Base-by-base conservation (phyloP, 2,888 invertebrate species). In the Eulithis testata region DNA sequence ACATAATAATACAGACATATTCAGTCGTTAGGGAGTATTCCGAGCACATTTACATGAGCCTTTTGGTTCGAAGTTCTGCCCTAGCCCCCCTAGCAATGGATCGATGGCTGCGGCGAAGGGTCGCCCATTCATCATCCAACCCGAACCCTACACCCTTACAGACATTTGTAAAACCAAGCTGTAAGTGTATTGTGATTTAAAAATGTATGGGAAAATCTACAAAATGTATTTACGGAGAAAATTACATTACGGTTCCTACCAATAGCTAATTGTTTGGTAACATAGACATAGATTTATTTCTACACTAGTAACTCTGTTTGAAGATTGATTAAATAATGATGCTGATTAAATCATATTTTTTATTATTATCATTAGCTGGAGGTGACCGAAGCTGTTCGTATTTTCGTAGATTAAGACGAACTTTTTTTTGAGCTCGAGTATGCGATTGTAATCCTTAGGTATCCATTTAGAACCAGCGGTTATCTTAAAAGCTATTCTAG, bases 71-170 rank as follows among this genome's bases (percentile, higher is more conserved):
- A 73, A 79, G 79, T 76, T 72, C 78, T 75, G 76, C 77, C 79
- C 76, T 76, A 73, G 70, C 66, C 69, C 73, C 60, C 65, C 54
- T 57, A 55, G 69, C 63, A 60, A 68, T 70, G 79, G 85, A 86
- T 88, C 88, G 88, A 88, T 87, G 79, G 68, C 78, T 74, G 76
- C 71, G 69, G 76, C 76, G 78, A 74, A 73, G 76, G 77, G 69
- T 74, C 73, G 74, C 76, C 79, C 82, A 85, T 87, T 84, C 83
- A 85, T 85, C 83, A 83, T 81, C 70, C 78, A 70, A 80, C 80
- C 78, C 78, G 68, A 76, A 79, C 74, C 71, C 71, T 73, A 75
- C 75, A 75, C 77, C 79, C 79, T 76, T 72, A 69, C 70, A 71
- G 68, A 63, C 71, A 71, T 67, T 73, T 72, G 67, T 67, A 53